These are phyloP conservation scores for Heliconius hortense DNA, from an alignment of 2,888 invertebrate genomes.

Conservation along the genomic window DNA sequence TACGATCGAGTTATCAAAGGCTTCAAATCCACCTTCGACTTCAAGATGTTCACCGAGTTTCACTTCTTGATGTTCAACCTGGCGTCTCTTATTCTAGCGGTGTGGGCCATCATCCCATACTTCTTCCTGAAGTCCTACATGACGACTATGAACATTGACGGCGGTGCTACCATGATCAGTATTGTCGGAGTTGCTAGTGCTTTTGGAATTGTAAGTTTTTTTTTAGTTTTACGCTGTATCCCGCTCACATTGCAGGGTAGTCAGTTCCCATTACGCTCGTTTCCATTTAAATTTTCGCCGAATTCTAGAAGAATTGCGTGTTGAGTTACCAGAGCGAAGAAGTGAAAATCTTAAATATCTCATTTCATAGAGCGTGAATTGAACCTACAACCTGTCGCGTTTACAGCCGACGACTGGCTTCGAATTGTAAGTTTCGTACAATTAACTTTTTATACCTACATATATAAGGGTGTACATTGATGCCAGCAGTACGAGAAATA, in stretches of 20 bases:
- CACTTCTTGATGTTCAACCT: constrained; percentile 92
- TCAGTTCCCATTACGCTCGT: too few relatives aligned
- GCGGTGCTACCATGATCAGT: constrained; percentile 90
- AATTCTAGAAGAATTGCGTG: too few relatives aligned
- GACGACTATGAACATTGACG: constrained; percentile 84
- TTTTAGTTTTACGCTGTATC: too few relatives aligned
- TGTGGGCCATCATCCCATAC: constrained; percentile 97
- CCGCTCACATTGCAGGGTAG: too few relatives aligned
- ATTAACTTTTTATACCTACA: background rate
- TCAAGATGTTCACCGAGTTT: constrained; percentile 89
- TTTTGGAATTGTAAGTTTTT: constrained; percentile 88
- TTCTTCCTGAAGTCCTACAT: constrained; percentile 87
- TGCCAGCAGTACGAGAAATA: background rate
- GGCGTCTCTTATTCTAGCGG: constrained; percentile 92
- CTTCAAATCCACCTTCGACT: constrained; percentile 87
- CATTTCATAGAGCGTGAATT: too few relatives aligned
- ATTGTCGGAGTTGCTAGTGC: constrained; percentile 94
- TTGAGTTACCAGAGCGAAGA: too few relatives aligned
- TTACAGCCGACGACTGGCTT: too few relatives aligned
- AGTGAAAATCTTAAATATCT: too few relatives aligned
- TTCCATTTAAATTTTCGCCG: too few relatives aligned
- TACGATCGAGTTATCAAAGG: constrained; percentile 85
- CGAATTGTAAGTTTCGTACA: constrained; percentile 85
- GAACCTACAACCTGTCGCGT: too few relatives aligned
- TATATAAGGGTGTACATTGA: too few relatives aligned